Evolutionary conservation across 37 sponge, comb jelly and placozoan genomes (phyloP), one percentile per base, ranked within the genome.

Genomic region (Petrosia ficiformis): DNA sequence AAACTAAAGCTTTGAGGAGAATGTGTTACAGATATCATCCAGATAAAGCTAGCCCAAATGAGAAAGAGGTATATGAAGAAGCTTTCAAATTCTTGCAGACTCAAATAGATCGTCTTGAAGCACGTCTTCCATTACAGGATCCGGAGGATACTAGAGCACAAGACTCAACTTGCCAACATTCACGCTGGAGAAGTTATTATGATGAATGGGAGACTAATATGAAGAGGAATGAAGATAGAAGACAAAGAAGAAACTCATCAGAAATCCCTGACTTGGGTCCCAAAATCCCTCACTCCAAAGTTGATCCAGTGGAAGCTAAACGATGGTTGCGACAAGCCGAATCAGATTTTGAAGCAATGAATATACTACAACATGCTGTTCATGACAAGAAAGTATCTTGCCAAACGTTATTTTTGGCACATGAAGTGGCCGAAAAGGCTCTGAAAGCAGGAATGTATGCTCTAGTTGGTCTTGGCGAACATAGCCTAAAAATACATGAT

Each of bases 391-490:
- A 38, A 24, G 38, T 84, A 4, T 84, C 42, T 78, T 64, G 67
- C 31, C 67, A 78, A 32, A 74, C 73, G 24, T 85, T 74, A 36
- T 85, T 85, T 64, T 74, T 78, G 81, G 79, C 86, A 16, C 80
- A 78, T 36, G 68, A 85, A 78, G 86, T 85, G 29, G 86, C 74
- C 42, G 86, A 85, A 40, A 85, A 85, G 35, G 40, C 86, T 56
- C 67, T 85, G n/a, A 85, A 85, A 36, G 86, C 79, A 34, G 86
- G 74, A 24, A 77, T 78, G 75, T 85, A 85, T 78, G n/a, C 5
- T 26, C 26, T 61, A 5, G 26, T 61, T 26, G 63, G 63, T 11
- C 11, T 61, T n/a, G n/a, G n/a, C n/a, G 28, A 24, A 26, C n/a
- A 24, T 5, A 48, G 54, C 14, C 14, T 19, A 48, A 26, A 8